Percentiles rank a stretch among this genome's conserved stretches.
These are phyloP conservation scores for Neotoxoptera formosana DNA, from an alignment of 1,140 invertebrate genomes.

Conservation along the genomic window DNA sequence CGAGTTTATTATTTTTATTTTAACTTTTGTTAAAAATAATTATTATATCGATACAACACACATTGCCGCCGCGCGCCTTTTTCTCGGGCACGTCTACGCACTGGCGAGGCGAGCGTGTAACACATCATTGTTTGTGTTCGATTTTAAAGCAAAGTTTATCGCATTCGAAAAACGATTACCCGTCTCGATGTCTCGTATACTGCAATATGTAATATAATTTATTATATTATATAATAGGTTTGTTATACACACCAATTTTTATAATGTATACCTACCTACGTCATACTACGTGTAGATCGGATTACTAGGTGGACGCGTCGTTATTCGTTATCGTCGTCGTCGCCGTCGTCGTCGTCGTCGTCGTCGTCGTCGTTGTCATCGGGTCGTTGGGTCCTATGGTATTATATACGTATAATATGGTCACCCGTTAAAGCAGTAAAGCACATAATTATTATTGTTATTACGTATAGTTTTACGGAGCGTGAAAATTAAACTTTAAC, in stretches of 20 bases:
- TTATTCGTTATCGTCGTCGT: neutral
- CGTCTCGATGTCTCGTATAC: neutral
- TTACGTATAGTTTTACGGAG: neutral
- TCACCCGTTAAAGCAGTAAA: neutral
- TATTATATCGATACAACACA: neutral
- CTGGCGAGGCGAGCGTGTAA: neutral
- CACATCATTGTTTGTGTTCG: neutral
- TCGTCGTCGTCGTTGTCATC: neutral
- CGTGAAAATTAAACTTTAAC: slow-evolving; percentile 10
- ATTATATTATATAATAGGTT: neutral
- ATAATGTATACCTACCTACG: neutral
- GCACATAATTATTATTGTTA: neutral
- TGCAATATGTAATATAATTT: neutral
- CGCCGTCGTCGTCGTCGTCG: neutral
- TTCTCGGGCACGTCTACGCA: neutral
- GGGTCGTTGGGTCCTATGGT: neutral
- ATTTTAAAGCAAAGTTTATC: neutral
- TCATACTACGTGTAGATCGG: neutral
- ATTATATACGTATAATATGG: neutral
- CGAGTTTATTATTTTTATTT: neutral
- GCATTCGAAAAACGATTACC: neutral
- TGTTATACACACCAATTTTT: neutral
- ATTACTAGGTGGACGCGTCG: neutral
- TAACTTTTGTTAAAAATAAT: neutral
- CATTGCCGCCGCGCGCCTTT: neutral